Base-by-base conservation (phyloP, 2,797 vertebrate genomes). In the Myotis vivesi region DNA sequence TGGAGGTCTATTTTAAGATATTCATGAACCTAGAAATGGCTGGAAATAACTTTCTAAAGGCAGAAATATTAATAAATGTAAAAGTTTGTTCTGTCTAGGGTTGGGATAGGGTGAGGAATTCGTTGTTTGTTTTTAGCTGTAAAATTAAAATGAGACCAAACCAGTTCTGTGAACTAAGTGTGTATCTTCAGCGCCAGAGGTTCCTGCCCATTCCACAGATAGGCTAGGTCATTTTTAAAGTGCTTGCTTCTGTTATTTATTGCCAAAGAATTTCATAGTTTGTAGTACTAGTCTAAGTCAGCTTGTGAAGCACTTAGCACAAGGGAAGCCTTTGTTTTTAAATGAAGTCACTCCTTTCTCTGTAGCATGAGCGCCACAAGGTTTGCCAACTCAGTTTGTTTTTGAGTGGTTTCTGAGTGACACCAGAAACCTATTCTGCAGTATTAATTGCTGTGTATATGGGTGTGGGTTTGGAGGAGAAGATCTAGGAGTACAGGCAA, bases 291-390 rank as follows among this genome's bases (percentile, higher is more conserved):
- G 36, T 57, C 20, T 57, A 97, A 57, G 51, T 87, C 64, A 96
- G 13, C 15, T 19, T 83, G 73, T 36, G 41, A 87, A 49, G 30
- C 72, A 59, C 73, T 90, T 86, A 91, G 72, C 8, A 80, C 51
- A 91, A 95, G 5, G 87, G 68, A 96, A 94, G 13, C 33, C n/a
- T 94, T 36, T 62, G 23, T 94, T 95, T 92, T 92, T 20, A 86
- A 89, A 82, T 44, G 8, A 82, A 81, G 84, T 68, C 59, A 9
- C 87, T 97, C 83, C 25, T 82, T 44, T 84, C 46, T 75, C 33
- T 46, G 1, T 87, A 62, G 33, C 59, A 44, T 86, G 89, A 96
- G 28, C 49, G 91, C 64, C 95, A 5, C n/a, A 82, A 96, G 64
- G 69, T 51, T 97, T 96, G 94, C 23, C 79, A 93, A 93, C 59